Conservation (phyloP, 2,797 vertebrate species). For the Sarcoramphus papa region DNA sequence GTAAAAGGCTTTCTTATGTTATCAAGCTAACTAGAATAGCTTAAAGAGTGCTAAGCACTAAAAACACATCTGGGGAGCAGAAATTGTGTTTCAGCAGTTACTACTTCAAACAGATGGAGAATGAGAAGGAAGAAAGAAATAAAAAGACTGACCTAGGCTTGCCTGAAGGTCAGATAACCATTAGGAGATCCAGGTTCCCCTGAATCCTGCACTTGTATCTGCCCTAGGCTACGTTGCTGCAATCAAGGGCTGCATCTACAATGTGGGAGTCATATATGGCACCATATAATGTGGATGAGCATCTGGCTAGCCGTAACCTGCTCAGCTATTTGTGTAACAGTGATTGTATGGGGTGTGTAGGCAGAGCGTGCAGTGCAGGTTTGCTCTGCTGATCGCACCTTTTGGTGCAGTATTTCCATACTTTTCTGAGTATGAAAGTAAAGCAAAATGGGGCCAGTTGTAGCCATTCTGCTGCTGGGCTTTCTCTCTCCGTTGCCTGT, state of each 20-base stretch:
- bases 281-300: fast-evolving
- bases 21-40: background rate
- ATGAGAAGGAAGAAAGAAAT: background rate
- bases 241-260: background rate
- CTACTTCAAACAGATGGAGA: background rate
- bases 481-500: background rate
- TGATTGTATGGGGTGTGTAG: fast-evolving
- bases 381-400: background rate
- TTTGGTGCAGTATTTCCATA: background rate
- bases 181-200: background rate
- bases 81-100: background rate
- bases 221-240: background rate
- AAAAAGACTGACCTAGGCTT: background rate
- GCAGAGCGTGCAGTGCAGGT: fast-evolving
- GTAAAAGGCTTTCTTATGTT: background rate
- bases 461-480: background rate
- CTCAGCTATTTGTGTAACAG: background rate
- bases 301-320: background rate
- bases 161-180: background rate
- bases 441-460: background rate
- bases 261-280: fast-evolving
- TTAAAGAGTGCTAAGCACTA: background rate
- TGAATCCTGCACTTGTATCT: background rate
- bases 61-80: background rate
- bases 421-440: background rate